Base-by-base conservation (phyloP, 2,797 vertebrate genomes). In the Molossus alvarezi region DNA sequence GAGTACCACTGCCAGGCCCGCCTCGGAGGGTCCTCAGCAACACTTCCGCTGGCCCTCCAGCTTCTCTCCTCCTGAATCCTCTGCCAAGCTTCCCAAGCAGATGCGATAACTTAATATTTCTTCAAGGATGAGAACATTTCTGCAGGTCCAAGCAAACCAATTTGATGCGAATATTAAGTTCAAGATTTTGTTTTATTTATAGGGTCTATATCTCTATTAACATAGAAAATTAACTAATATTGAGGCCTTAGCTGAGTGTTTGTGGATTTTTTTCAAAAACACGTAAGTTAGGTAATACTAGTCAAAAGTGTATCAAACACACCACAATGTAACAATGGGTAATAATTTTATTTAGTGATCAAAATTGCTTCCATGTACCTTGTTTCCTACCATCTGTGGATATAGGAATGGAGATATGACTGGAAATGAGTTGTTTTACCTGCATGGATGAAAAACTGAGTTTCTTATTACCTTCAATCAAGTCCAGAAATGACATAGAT, bases 91-190 rank as follows among this genome's bases (percentile, higher is more conserved):
- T 94, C 93, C 94, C 80, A 94, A 95, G 80, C 33, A 80, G 88
- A 82, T 81, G 60, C 23, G 71, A 95, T 95, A 94, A 91, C 58
- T 95, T 95, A 95, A 77, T 83, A 57, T 41, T 96, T 92, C 81
- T 80, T 94, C 79, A 65, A 93, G 72, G 20, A 91, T 93, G 53
- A 95, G 83, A 75, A 55, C 73, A 25, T 95, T 92, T 89, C 96
- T 90, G 20, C 45, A 92, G 37, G 10, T 88, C 76, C 60, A 84
- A 93, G 87, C 79, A 89, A 81, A 80, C 29, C 58, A 91, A 76
- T 65, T 62, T 81, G 48, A 71, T 27, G 23, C 48, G 89, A 92
- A 77, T 57, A 14, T 8, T 48, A 57, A 53, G 20, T 67, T 87
- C 6, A 25, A 18, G 37, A 37, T 27, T 83, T 55, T 86, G 25